Evolutionary conservation across 2,888 invertebrate species (phyloP).

Genomic region (Trimorus sp.): DNA sequence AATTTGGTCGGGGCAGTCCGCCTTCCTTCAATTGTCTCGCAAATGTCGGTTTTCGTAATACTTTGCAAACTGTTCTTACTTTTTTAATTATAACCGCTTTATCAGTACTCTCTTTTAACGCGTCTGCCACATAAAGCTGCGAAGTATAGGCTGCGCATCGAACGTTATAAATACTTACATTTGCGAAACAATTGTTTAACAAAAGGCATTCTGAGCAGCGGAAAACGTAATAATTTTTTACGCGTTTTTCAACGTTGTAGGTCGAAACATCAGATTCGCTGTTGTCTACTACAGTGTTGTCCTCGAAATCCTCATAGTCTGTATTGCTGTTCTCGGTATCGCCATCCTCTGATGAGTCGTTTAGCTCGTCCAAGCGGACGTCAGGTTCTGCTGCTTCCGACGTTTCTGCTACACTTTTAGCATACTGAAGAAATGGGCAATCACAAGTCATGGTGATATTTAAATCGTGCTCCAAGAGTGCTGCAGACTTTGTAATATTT

Average conservation of each 20-base stretch:
- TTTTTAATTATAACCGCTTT: not conserved
- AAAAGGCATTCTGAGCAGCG: conserved; percentile 3
- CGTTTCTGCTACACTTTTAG: not conserved
- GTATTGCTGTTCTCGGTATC: too few relatives aligned
- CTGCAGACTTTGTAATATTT: conserved; percentile 6
- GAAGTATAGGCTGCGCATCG: conserved; percentile 23
- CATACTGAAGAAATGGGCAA: not conserved
- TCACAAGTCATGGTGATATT: not conserved
- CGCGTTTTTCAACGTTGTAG: not conserved
- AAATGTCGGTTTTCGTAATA: conserved; percentile 2
- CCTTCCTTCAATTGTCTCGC: conserved; percentile 5
- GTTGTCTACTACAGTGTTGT: too few relatives aligned
- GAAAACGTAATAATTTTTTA: not conserved
- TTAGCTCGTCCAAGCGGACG: too few relatives aligned
- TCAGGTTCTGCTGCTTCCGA: too few relatives aligned
- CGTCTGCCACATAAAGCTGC: conserved; percentile 9
- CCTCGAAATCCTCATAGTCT: too few relatives aligned
- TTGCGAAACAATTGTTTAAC: not conserved
- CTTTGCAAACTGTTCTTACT: conserved; percentile 6
- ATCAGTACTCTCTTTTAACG: not conserved
- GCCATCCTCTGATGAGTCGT: too few relatives aligned
- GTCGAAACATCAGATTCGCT: too few relatives aligned
- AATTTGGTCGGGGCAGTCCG: not conserved
- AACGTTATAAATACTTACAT: not conserved
- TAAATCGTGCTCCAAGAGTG: not conserved